phyloP scores from a whole-genome alignment of 2,888 invertebrate species.

The Hesperia comma region DNA sequence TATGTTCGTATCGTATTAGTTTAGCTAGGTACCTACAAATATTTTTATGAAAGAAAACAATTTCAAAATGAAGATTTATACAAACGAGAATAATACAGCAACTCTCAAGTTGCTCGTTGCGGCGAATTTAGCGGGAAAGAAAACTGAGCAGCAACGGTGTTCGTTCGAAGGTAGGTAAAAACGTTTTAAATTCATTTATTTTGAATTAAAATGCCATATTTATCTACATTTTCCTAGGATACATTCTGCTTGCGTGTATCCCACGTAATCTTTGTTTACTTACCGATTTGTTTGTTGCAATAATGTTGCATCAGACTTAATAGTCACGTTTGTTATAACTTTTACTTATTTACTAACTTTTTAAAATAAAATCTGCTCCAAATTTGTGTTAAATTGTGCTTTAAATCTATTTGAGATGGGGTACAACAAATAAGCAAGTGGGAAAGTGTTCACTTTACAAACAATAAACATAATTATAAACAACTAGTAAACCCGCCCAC shows the following conservation, averaged over 20 bases:
- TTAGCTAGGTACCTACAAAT: not conserved
- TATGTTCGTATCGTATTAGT: conserved; percentile 7
- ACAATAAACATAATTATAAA: no score
- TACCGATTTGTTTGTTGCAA: not conserved
- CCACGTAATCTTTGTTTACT: not conserved
- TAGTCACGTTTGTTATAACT: no score
- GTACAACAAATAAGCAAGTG: no score
- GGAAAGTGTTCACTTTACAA: no score
- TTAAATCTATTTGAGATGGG: no score
- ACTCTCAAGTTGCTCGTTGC: conserved; percentile 89
- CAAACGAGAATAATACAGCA: conserved; percentile 91
- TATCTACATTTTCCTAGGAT: not conserved
- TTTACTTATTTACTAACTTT: no score
- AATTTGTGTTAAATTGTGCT: no score
- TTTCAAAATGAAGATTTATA: conserved; percentile 87
- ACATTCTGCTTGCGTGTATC: not conserved
- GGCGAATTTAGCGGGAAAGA: conserved; percentile 85
- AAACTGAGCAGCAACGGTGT: conserved; percentile 83
- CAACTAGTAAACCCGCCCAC: no score
- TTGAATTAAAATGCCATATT: conserved; percentile 39
- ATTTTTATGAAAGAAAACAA: not conserved
- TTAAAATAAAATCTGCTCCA: no score
- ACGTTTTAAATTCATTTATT: conserved; percentile 20
- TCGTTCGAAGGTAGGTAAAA: conserved; percentile 83
- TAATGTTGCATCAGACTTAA: conserved; percentile 9